These are phyloP conservation scores for Campopleginae sp. DNA, from an alignment of 2,888 invertebrate genomes.

Conservation along the genomic window DNA sequence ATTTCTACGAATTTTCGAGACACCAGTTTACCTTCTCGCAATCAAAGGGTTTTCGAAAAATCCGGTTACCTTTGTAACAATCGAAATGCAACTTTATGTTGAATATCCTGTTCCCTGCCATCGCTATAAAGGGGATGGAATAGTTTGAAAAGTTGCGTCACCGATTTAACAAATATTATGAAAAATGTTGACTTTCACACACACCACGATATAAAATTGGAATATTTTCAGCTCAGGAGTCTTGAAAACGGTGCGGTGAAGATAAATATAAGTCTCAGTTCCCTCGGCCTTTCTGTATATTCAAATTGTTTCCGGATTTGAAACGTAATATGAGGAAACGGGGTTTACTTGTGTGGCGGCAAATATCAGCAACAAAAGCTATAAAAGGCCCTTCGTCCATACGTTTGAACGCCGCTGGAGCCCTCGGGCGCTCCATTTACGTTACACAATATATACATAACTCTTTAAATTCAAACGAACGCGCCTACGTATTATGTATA, in stretches of 20 bases:
- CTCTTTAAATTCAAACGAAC: conserved; percentile 16
- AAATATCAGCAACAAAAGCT: conserved; percentile 43
- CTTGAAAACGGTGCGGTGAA: background rate
- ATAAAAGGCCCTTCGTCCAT: conserved; percentile 36
- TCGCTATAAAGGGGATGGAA: too few relatives aligned
- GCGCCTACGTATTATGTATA: background rate
- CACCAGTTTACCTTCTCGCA: background rate
- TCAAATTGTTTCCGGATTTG: conserved; percentile 65
- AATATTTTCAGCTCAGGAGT: background rate
- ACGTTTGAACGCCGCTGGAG: conserved; percentile 20
- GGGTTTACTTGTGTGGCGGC: conserved; percentile 23
- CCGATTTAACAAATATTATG: too few relatives aligned
- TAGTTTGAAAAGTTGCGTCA: too few relatives aligned
- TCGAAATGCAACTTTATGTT: too few relatives aligned
- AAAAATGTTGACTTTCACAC: too few relatives aligned
- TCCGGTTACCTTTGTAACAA: too few relatives aligned
- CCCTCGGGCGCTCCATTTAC: conserved; percentile 15
- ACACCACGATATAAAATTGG: background rate
- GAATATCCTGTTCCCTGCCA: too few relatives aligned
- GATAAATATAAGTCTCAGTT: conserved; percentile 47
- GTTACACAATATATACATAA: conserved; percentile 4
- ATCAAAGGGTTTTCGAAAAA: too few relatives aligned
- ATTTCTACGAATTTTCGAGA: background rate
- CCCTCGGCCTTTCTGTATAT: conserved; percentile 55
- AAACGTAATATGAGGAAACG: conserved; percentile 48